Conservation (phyloP, 2,113 vertebrate genomes). For the Smithornis capensis region DNA sequence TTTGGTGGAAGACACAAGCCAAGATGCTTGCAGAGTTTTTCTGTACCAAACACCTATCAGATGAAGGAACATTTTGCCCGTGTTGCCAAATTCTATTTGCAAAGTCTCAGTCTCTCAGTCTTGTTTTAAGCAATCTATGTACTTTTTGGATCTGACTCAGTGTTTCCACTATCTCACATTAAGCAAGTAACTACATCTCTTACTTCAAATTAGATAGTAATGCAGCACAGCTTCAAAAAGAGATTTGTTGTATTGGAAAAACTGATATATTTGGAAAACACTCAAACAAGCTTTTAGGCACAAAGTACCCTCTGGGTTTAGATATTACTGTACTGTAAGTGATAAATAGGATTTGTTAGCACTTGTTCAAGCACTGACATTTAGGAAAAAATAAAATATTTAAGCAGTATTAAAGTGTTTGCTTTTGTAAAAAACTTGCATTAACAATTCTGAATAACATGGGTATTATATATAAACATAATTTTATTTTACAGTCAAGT, state of each 20-base stretch:
- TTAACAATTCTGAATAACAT: neutral
- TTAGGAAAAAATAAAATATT: neutral
- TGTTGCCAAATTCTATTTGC: neutral
- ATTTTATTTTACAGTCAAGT: neutral
- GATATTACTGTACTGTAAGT: neutral
- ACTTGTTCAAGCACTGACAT: neutral
- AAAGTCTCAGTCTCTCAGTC: neutral
- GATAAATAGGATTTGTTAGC: neutral
- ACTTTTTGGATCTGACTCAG: neutral
- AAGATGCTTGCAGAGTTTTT: neutral
- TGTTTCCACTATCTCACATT: neutral
- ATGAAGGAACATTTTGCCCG: neutral
- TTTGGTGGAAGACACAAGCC: neutral
- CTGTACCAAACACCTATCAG: neutral
- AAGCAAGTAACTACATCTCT: neutral
- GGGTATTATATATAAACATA: neutral
- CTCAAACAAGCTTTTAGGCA: neutral
- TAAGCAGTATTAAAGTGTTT: neutral
- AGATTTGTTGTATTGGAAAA: neutral
- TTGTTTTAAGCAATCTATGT: neutral
- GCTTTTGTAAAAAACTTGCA: neutral
- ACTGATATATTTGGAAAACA: neutral
- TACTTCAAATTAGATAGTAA: neutral
- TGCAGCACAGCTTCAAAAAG: neutral
- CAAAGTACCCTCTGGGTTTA: neutral